Percentiles rank a stretch among this genome's conserved stretches.
phyloP scores from a whole-genome alignment of 2,888 invertebrate species.

The Diplazon laetatorius region DNA sequence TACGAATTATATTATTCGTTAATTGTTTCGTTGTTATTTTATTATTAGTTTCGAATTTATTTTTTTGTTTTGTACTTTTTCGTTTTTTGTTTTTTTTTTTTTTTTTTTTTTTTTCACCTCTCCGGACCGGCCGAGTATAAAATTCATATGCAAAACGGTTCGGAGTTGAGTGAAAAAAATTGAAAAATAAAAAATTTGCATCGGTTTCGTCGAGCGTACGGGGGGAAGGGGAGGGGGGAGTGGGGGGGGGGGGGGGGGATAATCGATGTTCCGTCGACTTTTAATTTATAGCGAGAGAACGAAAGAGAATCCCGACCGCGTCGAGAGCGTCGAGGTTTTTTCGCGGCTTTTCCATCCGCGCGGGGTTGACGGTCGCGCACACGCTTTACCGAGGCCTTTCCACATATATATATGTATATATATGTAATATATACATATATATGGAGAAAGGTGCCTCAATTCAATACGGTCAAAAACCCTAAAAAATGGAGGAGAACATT shows the following conservation, averaged over 20 bases:
- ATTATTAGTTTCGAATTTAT: conserved; percentile 14
- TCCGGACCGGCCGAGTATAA: too few species aligned
- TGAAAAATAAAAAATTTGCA: conserved; percentile 65
- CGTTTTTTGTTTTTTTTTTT: not conserved
- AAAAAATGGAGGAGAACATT: too few species aligned
- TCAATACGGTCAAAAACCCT: too few species aligned
- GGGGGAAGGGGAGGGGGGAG: not conserved
- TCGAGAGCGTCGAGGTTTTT: conserved; percentile 51
- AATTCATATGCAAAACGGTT: conserved; percentile 60
- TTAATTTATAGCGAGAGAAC: conserved; percentile 64
- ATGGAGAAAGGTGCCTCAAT: too few species aligned
- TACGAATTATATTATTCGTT: too few species aligned
- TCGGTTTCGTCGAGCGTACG: conserved; percentile 60
- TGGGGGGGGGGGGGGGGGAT: conserved; percentile 12
- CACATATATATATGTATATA: conserved; percentile 38
- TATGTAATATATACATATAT: conserved; percentile 3
- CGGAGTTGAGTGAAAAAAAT: too few species aligned
- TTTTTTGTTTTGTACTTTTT: conserved; percentile 3
- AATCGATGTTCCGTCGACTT: conserved; percentile 65
- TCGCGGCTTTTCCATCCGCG: conserved; percentile 9
- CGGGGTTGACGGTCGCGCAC: not conserved
- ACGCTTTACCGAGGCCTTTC: conserved; percentile 1
- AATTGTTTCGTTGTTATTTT: conserved; percentile 10
- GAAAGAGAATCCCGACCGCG: conserved; percentile 41
- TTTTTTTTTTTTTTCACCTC: conserved; percentile 23